Percentiles rank a stretch among this genome's conserved stretches.
Evolutionary conservation across 2,113 vertebrate species (phyloP).

Genomic region (Irena cyanogastra): DNA sequence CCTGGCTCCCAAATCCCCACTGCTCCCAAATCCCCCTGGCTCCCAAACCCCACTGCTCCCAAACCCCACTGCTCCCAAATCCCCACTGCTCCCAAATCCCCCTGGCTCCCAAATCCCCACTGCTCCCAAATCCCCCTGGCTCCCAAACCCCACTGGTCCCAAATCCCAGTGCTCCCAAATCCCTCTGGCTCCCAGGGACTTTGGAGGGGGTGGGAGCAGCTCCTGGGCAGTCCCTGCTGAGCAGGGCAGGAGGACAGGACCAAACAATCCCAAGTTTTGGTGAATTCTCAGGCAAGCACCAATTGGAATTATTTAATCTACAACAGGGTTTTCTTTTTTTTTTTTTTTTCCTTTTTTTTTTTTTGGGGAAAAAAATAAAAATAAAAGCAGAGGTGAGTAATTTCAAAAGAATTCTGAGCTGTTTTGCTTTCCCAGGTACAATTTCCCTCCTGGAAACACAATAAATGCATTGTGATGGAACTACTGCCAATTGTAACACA

Average conservation of each 20-base stretch:
- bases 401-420: not conserved
- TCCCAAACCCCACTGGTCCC: too few relatives aligned
- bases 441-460: not conserved
- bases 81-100: too few relatives aligned
- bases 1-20: too few relatives aligned
- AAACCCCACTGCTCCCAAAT: not conserved
- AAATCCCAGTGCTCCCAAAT: not conserved
- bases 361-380: not conserved
- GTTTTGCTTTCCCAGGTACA: not conserved
- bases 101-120: too few relatives aligned
- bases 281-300: not conserved
- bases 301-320: not conserved
- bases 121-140: not conserved
- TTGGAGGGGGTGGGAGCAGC: not conserved
- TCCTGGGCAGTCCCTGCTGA: not conserved
- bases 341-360: rapidly evolving
- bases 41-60: not conserved
- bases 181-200: not conserved
- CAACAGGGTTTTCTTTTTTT: too few relatives aligned
- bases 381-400: not conserved
- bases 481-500: not conserved
- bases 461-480: not conserved
- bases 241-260: not conserved
- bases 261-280: not conserved
- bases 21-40: not conserved